These are phyloP conservation scores for Melieria omissa DNA, from an alignment of 2,888 invertebrate genomes.

Conservation along the genomic window DNA sequence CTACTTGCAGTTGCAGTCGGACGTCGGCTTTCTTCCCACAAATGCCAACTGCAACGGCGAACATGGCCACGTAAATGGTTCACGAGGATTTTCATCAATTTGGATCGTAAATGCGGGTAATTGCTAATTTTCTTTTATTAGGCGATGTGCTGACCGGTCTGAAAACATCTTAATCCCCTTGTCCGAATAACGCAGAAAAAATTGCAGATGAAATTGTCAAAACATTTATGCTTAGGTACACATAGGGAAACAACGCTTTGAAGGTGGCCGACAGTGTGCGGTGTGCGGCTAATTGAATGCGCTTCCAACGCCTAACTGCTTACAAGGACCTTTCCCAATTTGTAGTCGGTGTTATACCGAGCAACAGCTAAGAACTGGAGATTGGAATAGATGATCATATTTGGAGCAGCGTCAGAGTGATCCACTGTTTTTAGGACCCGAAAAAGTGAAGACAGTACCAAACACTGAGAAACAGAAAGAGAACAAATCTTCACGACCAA, in stretches of 20 bases:
- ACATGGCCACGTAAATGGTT: conserved; percentile 41
- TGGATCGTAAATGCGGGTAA: conserved; percentile 54
- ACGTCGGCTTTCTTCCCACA: conserved; percentile 14
- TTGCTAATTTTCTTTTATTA: conserved; percentile 60
- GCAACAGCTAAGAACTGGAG: no score
- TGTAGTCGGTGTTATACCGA: no score
- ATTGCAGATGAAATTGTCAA: conserved; percentile 41
- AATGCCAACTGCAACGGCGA: not conserved
- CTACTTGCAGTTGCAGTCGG: conserved; percentile 21
- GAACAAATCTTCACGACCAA: no score
- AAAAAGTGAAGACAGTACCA: no score
- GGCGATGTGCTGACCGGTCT: conserved; percentile 42
- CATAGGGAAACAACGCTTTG: not conserved
- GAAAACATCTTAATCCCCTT: conserved; percentile 29
- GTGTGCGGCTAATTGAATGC: no score
- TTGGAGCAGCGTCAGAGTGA: no score
- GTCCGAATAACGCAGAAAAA: conserved; percentile 9
- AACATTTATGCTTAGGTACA: conserved; percentile 29
- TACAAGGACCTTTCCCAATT: no score
- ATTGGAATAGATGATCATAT: no score
- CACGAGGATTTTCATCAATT: conserved; percentile 53
- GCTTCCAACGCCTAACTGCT: no score
- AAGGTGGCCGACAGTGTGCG: not conserved
- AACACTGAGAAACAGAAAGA: no score
- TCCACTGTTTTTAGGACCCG: no score